phyloP scores from a whole-genome alignment of 1,140 invertebrate species.

The Euwallacea fornicatus region DNA sequence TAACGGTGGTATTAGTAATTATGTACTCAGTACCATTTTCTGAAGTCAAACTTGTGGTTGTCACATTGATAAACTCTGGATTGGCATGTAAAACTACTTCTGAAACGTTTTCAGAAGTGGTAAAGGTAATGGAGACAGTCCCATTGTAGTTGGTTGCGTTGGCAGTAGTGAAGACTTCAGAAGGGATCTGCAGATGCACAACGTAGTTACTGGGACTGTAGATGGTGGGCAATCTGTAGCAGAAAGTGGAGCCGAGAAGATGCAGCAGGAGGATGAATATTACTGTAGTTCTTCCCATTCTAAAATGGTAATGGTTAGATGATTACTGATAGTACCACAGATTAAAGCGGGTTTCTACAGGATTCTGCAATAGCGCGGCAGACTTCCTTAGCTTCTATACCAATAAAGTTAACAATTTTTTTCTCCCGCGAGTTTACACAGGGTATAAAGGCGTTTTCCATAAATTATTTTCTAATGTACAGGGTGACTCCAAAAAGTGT shows the following conservation, averaged over 20 bases:
- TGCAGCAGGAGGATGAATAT: no score
- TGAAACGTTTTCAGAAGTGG: neutral
- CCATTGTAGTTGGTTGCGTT: constrained; percentile 25
- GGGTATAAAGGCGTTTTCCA: no score
- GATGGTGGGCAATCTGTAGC: constrained; percentile 25
- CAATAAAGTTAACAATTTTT: no score
- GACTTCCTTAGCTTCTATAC: no score
- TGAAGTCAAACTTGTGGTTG: neutral
- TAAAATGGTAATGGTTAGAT: no score
- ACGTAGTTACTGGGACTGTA: constrained; percentile 14
- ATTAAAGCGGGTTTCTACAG: no score
- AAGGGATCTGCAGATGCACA: constrained; percentile 1
- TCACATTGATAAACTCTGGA: constrained; percentile 10
- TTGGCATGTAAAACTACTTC: constrained; percentile 27
- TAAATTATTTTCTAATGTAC: no score
- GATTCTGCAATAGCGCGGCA: no score
- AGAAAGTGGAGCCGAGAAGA: neutral
- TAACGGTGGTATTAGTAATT: constrained; percentile 3
- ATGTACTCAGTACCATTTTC: neutral
- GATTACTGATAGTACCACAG: no score
- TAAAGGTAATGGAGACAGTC: constrained; percentile 18
- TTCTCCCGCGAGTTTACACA: no score
- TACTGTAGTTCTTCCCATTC: no score
- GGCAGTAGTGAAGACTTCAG: constrained; percentile 23
- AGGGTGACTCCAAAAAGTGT: no score